Conservation (phyloP, 1,140 invertebrate genomes). For the Drosophila prosaltans region DNA sequence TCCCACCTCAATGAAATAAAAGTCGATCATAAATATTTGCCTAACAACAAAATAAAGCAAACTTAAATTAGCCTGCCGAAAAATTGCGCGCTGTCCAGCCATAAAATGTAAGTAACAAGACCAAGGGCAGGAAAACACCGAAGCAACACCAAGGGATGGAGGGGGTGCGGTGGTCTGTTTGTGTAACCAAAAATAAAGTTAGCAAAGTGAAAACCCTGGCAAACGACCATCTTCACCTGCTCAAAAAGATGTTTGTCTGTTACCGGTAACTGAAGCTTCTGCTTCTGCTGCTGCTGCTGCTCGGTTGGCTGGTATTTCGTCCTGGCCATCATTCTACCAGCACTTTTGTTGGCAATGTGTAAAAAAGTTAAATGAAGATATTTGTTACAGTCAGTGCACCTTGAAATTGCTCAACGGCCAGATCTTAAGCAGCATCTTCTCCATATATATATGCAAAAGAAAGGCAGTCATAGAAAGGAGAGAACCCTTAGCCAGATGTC, state of each 20-base stretch:
- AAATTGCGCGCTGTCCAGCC: constrained; percentile 41
- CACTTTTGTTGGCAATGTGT: constrained; percentile 6
- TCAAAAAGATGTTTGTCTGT: constrained; percentile 7
- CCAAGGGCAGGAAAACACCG: constrained; percentile 19
- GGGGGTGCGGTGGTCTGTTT: constrained; percentile 15
- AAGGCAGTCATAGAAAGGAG: not conserved
- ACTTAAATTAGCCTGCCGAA: constrained; percentile 64
- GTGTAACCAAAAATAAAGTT: not conserved
- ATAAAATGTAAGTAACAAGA: constrained; percentile 74
- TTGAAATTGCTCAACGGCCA: constrained; percentile 51
- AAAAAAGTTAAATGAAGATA: constrained; percentile 72
- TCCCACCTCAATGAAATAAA: constrained; percentile 43
- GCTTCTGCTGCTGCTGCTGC: not conserved
- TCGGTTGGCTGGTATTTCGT: not conserved
- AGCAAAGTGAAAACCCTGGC: constrained; percentile 6
- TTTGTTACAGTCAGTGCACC: constrained; percentile 78
- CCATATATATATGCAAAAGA: not conserved
- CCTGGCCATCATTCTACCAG: not conserved
- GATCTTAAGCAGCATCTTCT: not conserved
- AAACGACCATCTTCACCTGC: constrained; percentile 20
- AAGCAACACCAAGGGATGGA: constrained; percentile 6
- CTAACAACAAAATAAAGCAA: constrained; percentile 70
- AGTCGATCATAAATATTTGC: constrained; percentile 77
- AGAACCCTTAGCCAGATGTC: not conserved
- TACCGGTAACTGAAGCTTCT: too few relatives aligned